These are phyloP conservation scores for Lepidothrix coronata DNA, from an alignment of 2,113 vertebrate species.

Conservation along the genomic window DNA sequence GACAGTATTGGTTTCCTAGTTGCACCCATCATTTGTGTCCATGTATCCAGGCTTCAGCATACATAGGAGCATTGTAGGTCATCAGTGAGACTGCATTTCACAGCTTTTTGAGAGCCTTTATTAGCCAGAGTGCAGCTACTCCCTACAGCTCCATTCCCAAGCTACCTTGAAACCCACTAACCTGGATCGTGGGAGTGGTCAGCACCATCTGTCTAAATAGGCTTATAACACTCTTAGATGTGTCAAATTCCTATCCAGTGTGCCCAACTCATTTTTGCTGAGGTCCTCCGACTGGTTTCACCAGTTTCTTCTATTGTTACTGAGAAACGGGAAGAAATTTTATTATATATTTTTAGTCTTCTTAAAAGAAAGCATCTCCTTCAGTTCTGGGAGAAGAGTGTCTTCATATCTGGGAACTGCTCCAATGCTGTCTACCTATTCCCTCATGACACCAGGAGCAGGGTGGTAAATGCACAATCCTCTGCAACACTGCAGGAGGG, in stretches of 20 bases:
- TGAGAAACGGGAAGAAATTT: background rate
- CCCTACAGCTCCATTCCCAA: background rate
- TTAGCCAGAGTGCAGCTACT: background rate
- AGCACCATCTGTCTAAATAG: background rate
- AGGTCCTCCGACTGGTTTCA: background rate
- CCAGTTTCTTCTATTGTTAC: background rate
- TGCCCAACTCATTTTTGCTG: background rate
- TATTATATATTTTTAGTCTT: background rate
- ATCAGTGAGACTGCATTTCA: background rate
- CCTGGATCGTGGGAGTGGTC: background rate
- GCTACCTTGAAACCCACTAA: background rate
- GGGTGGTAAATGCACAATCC: background rate
- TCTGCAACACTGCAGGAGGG: background rate
- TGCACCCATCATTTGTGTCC: background rate
- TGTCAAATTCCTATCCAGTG: background rate
- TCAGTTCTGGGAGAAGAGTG: background rate
- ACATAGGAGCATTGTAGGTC: background rate
- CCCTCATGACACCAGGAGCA: background rate
- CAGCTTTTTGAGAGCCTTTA: accelerated
- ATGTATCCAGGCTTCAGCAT: background rate
- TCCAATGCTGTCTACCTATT: background rate
- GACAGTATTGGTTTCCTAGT: background rate
- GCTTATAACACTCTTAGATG: background rate
- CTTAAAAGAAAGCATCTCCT: background rate
- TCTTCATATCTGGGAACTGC: background rate